Evolutionary conservation across 2,888 invertebrate species (phyloP).

Genomic region (Nasonia oneida): DNA sequence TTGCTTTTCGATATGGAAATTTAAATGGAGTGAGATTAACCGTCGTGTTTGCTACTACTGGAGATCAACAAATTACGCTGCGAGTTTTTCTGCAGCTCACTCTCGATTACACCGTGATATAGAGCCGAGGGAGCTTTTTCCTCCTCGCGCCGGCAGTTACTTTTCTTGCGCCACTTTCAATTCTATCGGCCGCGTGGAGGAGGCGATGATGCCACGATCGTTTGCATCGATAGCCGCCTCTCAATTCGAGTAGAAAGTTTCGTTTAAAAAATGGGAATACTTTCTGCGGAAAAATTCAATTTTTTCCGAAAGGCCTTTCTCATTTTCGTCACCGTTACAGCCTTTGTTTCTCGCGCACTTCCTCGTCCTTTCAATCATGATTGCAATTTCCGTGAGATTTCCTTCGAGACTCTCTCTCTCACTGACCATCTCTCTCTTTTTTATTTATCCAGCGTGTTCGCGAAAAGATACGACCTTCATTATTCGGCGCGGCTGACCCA

Average conservation of each 20-base stretch:
- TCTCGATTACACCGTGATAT: neutral
- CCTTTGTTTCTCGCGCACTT: neutral
- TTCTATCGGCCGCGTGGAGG: neutral
- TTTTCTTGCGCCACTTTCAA: neutral
- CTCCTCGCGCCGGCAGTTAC: neutral
- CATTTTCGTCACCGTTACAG: neutral
- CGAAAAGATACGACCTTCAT: conserved; percentile 17
- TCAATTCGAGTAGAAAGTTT: too few species aligned
- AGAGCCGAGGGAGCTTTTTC: conserved; percentile 3
- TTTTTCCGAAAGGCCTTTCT: neutral
- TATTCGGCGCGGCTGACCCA: conserved; percentile 20
- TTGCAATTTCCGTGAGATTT: conserved; percentile 61
- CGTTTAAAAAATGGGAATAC: neutral
- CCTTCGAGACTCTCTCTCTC: conserved; percentile 49
- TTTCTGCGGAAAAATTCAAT: neutral
- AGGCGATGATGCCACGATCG: neutral
- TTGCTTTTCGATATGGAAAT: conserved; percentile 30
- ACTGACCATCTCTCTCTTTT: neutral
- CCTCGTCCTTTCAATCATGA: conserved; percentile 46
- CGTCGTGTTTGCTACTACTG: neutral
- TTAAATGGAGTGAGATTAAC: conserved; percentile 16
- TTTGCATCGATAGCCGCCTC: neutral
- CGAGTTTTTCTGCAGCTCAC: neutral
- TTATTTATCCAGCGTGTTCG: conserved; percentile 43
- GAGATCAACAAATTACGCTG: conserved; percentile 53